Conservation (phyloP, 2,888 invertebrate genomes). For the Exephanes ischioxanthus region DNA sequence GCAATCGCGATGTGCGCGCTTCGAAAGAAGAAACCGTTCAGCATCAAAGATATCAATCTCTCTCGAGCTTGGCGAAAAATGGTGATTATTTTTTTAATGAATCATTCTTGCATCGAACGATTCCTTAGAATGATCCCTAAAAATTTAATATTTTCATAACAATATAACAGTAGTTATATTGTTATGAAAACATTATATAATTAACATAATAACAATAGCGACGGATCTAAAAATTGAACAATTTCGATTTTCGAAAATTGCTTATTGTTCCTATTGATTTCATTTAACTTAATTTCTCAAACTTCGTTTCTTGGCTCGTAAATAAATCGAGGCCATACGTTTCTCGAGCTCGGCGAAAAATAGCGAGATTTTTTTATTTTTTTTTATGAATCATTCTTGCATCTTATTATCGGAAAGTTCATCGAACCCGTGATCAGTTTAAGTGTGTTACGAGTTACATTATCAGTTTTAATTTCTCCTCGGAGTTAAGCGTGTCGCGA, state of each 20-base stretch:
- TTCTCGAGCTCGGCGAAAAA: not conserved
- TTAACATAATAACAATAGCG: too few relatives aligned
- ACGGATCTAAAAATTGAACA: too few relatives aligned
- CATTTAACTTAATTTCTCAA: too few relatives aligned
- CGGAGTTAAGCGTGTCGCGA: conserved; percentile 1
- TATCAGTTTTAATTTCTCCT: conserved; percentile 30
- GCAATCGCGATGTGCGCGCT: not conserved
- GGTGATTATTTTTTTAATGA: too few relatives aligned
- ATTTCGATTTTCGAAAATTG: too few relatives aligned
- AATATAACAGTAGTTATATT: too few relatives aligned
- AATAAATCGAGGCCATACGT: not conserved
- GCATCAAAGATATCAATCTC: not conserved
- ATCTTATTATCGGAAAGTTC: conserved; percentile 17
- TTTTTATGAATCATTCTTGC: conserved; percentile 36
- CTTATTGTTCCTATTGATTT: too few relatives aligned
- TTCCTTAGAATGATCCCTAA: not conserved
- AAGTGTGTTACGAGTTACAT: conserved; percentile 25
- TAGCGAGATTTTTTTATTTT: not conserved
- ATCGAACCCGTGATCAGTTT: not conserved
- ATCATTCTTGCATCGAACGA: too few relatives aligned
- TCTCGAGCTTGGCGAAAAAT: too few relatives aligned
- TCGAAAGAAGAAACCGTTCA: not conserved
- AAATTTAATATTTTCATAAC: too few relatives aligned
- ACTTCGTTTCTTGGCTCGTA: too few relatives aligned
- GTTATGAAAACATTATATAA: too few relatives aligned